Base-by-base conservation (phyloP, 2,113 vertebrate species). In the Blennius ocellaris region DNA sequence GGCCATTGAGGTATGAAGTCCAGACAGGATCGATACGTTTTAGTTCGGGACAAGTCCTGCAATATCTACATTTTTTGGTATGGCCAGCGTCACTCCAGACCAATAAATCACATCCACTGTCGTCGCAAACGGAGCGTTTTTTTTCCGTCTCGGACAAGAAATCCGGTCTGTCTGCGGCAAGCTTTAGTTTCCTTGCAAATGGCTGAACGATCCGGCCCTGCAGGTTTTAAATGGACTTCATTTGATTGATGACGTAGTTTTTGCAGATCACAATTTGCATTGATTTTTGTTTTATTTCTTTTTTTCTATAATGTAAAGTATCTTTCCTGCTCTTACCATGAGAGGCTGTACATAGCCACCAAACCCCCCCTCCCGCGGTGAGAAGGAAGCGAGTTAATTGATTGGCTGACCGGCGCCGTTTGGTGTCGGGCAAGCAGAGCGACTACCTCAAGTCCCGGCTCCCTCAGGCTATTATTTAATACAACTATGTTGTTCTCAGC, bases 401-500 rank as follows among this genome's bases (percentile, higher is more conserved):
- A 90, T 92, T 84, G 84, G 80, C 76, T 80, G 64, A 73, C 66
- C 71, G 51, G 49, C 58, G 9, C 62, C 73, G 67, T 89, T 84
- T 86, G 81, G 59, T 88, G 81, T 88, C 53, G 69, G 57, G 82
- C 72, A 48, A 72, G 54, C 68, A 81, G 69, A 76, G 54, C 85
- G 65, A 49, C 43, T 62, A 41, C 71, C 75, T 85, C 76, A 44
- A 76, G 67, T 81, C 62, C 79, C 53, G 9, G 21, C 55, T 83
- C 64, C 83, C 82, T 17, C 61, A 69, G 81, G 86, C 84, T 85
- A 86, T 89, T 84, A 90, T 85, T 89, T 89, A 87, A 89, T 81
- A 88, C 85, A 85, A 45, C 82, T 70, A 67, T 83, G 77, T 90
- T 90, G 81, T 86, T 89, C 84, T 82, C 82, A 69, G 85, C 81